Evolutionary conservation across 2,113 vertebrate species (phyloP), one percentile per base, ranked within the genome.

Genomic region (Siphamia tubifer): DNA sequence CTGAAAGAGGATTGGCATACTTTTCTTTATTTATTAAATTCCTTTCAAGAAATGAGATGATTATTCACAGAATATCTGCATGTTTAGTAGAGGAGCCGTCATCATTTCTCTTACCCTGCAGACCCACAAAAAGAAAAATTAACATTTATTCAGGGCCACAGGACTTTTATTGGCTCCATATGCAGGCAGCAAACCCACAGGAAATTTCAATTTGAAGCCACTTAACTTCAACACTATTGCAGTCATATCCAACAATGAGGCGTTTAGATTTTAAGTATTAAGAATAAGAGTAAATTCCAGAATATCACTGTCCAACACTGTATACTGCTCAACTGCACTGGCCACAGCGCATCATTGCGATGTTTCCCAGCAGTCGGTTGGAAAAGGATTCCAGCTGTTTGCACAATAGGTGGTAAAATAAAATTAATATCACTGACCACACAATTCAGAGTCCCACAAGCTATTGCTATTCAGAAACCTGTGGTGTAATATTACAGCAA

Each of bases 381-480:
- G 60, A 76, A 64, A 87, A 16, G 48, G 84, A 78, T 74, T 84
- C 88, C 83, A 74, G 75, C 85, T 81, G 84, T 72, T 84, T 74
- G 51, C 87, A 49, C 86, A 81, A 78, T 70, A 65, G 89, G 89
- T 78, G 84, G 81, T 83, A 53, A 79, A 88, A 87, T 84, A 60
- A 71, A 88, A 91, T 92, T 89, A 90, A 89, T 84, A 89, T 80
- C 39, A 28, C 72, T 68, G 81, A 74, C 87, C 77, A 76, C 74
- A 81, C 70, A 66, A 89, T 89, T 86, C 43, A 28, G 68, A 81
- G 62, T 81, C 79, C 77, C 82, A 74, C 77, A 74, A 83, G 80
- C 65, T 35, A 65, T 85, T 79, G 74, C 68, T 62, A 78, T 82
- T 88, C 77, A 83, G 73, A 86, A 81, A 49, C 78, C 82, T 77